A percentile compares a stretch with the other conserved stretches of the same genome.
Conservation (phyloP, 2,797 vertebrate genomes). For the Sebastes aleutianus region DNA sequence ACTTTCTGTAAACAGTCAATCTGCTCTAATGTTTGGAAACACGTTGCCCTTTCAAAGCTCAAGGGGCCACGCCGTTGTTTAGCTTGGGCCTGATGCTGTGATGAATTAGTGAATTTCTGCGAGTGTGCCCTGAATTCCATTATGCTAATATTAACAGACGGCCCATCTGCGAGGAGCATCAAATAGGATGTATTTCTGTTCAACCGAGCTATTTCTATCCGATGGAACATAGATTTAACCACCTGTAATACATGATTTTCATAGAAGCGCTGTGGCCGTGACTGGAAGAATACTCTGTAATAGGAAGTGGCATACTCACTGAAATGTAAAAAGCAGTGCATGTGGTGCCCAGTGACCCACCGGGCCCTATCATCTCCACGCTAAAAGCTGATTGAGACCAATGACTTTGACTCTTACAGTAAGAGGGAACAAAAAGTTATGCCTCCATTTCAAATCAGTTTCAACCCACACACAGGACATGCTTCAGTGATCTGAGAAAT, state of each 20-base stretch:
- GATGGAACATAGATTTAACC: slow-evolving; percentile 47
- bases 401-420: slow-evolving; percentile 63
- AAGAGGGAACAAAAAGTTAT: slow-evolving; percentile 72
- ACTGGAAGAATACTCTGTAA: slow-evolving; percentile 41
- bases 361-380: slow-evolving; percentile 36
- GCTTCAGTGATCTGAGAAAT: slow-evolving; percentile 81
- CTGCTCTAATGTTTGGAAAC: slow-evolving; percentile 68
- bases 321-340: slow-evolving; percentile 51
- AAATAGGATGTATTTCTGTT: slow-evolving; percentile 54
- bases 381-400: slow-evolving; percentile 67
- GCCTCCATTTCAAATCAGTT: slow-evolving; percentile 76
- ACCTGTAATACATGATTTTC: slow-evolving; percentile 58
- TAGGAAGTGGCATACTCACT: slow-evolving; percentile 43
- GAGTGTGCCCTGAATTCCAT: slow-evolving; percentile 69
- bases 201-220: slow-evolving; percentile 39
- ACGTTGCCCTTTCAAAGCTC: slow-evolving; percentile 55
- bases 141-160: slow-evolving; percentile 64
- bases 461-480: slow-evolving; percentile 64
- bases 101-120: slow-evolving; percentile 74
- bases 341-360: slow-evolving; percentile 55
- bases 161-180: slow-evolving; percentile 54
- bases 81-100: slow-evolving; percentile 58
- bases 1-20: slow-evolving; percentile 53
- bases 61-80: slow-evolving; percentile 68
- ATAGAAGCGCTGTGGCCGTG: not conserved